Base-by-base conservation (phyloP, 2,888 invertebrate genomes). In the Eristalis arbustorum region DNA sequence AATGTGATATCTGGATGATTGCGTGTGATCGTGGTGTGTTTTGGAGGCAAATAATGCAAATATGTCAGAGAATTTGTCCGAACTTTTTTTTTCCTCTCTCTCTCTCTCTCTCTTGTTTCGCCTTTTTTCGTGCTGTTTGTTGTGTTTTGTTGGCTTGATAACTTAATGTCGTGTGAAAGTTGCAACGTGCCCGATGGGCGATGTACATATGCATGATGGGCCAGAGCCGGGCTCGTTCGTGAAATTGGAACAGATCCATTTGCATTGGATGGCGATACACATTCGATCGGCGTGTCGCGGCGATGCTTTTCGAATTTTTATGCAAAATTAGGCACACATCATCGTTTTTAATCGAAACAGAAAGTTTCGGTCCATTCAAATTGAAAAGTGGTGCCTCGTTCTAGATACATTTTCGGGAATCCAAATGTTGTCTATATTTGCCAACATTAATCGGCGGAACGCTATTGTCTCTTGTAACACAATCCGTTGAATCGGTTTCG, bases 21-120 rank as follows among this genome's bases (percentile, higher is more conserved):
- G 87, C 87, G 78, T 87, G 87, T 68, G 87, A 82, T 75, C 72
- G 83, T 83, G 77, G 76, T 78, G 78, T 82, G 82, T 87, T 87
- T 87, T 83, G 78, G 78, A 78, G 83, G 83, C 87, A 87, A 87
- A 87, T 87, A 87, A 87, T 83, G 82, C 87, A 87, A 83, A 87
- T 87, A 83, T 87, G 87, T 83, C 87, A 79, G 83, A 56, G 85
- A 82, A 87, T 87, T 83, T 87, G 87, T 87, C 87, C 74, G 23
- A 42, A 31, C 56, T 75, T 79, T 78, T 71, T 78, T 75, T 67
- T 71, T 31, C 66, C 56, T 18, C 57, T 72, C 37, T 34, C n/a
- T 40, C 42, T 25, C 18, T 25, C 18, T 11, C 11, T 34, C 23
- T 74, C 3, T 59, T 64, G n/a, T 69, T 49, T 25, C 59, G 25